phyloP scores from a whole-genome alignment of 2,797 vertebrate genomes.

The Pangasius krempfi region DNA sequence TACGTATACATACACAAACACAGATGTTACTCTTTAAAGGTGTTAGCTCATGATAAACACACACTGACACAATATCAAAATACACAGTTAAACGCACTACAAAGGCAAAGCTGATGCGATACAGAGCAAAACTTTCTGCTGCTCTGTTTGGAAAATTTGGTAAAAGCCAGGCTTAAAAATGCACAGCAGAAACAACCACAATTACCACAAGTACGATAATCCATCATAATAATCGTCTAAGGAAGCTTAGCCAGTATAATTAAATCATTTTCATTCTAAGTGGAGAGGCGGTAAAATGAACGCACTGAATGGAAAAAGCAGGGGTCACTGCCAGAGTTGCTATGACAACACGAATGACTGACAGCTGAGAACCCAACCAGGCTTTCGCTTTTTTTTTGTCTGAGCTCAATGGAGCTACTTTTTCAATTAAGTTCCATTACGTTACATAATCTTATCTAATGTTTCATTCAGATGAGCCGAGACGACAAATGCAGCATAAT shows the following conservation, averaged over 20 bases:
- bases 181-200: constrained; percentile 5
- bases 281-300: neutral
- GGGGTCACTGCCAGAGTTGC: constrained; percentile 2
- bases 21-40: neutral
- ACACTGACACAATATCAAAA: neutral
- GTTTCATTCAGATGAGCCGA: neutral
- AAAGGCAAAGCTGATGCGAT: neutral
- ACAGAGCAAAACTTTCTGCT: neutral
- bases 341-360: constrained; percentile 41
- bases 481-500: constrained; percentile 8
- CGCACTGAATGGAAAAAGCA: constrained; percentile 6
- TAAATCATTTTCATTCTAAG: constrained; percentile 21
- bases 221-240: constrained; percentile 3
- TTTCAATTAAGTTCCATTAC: constrained; percentile 27
- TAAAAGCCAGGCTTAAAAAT: constrained; percentile 16
- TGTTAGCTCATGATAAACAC: neutral
- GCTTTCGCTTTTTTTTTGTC: neutral
- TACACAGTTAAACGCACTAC: neutral
- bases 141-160: neutral
- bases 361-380: constrained; percentile 1
- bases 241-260: constrained; percentile 10
- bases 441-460: constrained; percentile 17
- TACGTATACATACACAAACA: neutral
- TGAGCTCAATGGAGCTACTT: constrained; percentile 10
- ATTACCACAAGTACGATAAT: constrained; percentile 21